Conservation (phyloP, 2,113 vertebrate species). For the Myiozetetes cayanensis region DNA sequence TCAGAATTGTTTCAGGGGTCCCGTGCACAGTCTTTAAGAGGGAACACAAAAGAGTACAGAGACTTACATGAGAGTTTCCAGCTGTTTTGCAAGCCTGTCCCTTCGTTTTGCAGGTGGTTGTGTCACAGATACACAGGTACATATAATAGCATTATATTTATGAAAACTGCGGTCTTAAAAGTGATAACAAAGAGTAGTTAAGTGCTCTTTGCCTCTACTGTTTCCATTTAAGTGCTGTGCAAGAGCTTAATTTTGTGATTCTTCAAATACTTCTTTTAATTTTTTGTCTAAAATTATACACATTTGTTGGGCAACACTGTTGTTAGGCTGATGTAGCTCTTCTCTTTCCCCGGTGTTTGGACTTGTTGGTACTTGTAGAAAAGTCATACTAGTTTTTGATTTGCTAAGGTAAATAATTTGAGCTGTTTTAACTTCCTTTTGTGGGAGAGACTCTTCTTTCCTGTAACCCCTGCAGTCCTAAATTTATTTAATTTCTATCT, state of each 20-base stretch:
- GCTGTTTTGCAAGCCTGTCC: neutral
- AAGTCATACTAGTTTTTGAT: neutral
- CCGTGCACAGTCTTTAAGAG: neutral
- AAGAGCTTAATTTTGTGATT: neutral
- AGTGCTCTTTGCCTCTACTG: neutral
- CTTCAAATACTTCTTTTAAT: neutral
- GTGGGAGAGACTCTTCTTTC: neutral
- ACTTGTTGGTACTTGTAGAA: neutral
- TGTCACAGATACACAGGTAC: neutral
- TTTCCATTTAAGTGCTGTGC: neutral
- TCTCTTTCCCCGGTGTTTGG: neutral
- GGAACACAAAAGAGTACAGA: neutral
- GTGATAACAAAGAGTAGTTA: neutral
- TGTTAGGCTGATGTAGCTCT: neutral
- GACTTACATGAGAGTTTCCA: neutral
- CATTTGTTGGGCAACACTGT: fast-evolving
- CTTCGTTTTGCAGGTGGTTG: neutral
- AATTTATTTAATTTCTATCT: neutral
- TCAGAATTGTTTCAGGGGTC: neutral
- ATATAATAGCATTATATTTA: neutral
- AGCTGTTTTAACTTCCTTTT: neutral
- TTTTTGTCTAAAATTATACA: neutral
- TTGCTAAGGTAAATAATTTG: neutral
- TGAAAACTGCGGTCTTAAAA: neutral
- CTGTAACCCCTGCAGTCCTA: neutral